A percentile compares a stretch with the other conserved stretches of the same genome.
These are phyloP conservation scores for Sebastes schlegelii DNA, from an alignment of 2,113 vertebrate species.

Conservation along the genomic window DNA sequence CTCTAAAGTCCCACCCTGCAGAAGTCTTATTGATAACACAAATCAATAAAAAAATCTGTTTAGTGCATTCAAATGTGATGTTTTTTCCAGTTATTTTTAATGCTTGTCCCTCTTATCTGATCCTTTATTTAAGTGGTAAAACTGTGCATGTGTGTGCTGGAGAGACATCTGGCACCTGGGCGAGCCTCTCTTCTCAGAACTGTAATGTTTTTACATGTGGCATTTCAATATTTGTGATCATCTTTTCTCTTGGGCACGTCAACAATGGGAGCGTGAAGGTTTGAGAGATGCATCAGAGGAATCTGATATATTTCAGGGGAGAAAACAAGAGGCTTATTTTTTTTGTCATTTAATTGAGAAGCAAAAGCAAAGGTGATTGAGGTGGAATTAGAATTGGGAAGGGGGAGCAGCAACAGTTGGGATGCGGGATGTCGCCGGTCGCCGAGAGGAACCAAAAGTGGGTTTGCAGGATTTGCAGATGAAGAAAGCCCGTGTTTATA, in stretches of 20 bases:
- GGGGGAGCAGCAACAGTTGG: constrained; percentile 41
- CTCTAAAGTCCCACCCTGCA: background rate
- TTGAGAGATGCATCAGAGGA: constrained; percentile 52
- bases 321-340: constrained; percentile 43
- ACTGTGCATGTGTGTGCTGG: background rate
- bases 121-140: constrained; percentile 3
- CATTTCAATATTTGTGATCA: constrained; percentile 67
- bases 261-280: constrained; percentile 63
- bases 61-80: constrained; percentile 14
- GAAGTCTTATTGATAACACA: constrained; percentile 3
- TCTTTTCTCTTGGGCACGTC: constrained; percentile 61
- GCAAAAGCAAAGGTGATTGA: constrained; percentile 61
- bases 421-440: constrained; percentile 43
- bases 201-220: constrained; percentile 52
- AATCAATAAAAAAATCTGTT: too few species aligned
- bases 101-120: background rate
- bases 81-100: constrained; percentile 5
- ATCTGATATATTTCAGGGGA: constrained; percentile 47
- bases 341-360: constrained; percentile 64
- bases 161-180: constrained; percentile 51
- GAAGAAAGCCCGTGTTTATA: constrained; percentile 50
- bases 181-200: constrained; percentile 28
- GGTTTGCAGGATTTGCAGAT: constrained; percentile 60
- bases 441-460: constrained; percentile 35
- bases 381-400: constrained; percentile 54